Evolutionary conservation across 2,797 vertebrate genomes (phyloP), one percentile per base, ranked within the genome.

Genomic region (Pteronotus mesoamericanus): DNA sequence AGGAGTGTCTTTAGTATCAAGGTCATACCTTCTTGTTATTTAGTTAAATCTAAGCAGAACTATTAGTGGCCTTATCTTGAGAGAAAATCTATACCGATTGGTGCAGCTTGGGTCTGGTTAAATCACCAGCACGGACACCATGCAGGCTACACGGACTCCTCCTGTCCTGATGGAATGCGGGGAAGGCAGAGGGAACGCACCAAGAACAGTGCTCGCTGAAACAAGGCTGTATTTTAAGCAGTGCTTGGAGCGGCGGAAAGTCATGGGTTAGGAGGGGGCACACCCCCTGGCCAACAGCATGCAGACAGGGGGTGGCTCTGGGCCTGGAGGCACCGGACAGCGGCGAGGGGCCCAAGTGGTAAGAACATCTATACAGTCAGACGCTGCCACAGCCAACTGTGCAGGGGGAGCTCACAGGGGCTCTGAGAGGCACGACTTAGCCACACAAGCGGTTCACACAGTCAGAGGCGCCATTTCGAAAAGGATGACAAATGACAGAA

Each of bases 31-130:
- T 69, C 15, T 69, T 69, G 26, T 32, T 72, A 46, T 48, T 91
- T 59, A 92, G 24, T 94, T 89, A 94, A 79, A 72, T 87, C 55
- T 77, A 48, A 24, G 89, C n/a, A 82, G 85, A 94, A 69, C 34
- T n/a, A 55, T 24, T 22, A 69, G 24, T 8, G 44, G 34, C 39
- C 68, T 44, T 92, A 55, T 88, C 44, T 48, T 85, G n/a, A 64
- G 44, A 46, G 51, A 64, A 69, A 86, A 26, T 44, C 39, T 64
- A 0, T 22, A 85, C 22, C 29, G 12, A 46, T 82, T n/a, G 64
- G 10, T 29, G 34, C 19, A 39, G 39, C 44, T 4, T 82, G 77
- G 53, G 61, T 61, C 7, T 4, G 48, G 37, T 29, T 53, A 75
- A 57, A 34, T 12, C 21, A 39, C 26, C 5, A 68, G 79, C 42